These are phyloP conservation scores for Phymanthus crucifer DNA, from an alignment of 92 coral and sea anemone species.

Conservation along the genomic window DNA sequence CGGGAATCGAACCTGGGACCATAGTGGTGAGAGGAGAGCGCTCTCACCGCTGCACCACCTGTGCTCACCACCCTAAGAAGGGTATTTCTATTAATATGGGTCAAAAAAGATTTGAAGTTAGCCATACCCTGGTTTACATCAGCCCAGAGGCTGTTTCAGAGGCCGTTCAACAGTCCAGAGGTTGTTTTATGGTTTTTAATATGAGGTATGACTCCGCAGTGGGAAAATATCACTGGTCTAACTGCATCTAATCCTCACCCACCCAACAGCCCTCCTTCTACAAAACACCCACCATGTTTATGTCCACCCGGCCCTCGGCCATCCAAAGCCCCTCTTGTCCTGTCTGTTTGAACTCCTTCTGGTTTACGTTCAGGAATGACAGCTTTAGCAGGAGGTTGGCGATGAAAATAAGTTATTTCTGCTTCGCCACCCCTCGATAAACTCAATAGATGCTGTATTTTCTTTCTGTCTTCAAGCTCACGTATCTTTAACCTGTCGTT, in stretches of 20 bases:
- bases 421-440: slow-evolving; percentile 73
- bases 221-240: too few species aligned
- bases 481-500: slow-evolving; percentile 94
- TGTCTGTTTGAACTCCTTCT: slow-evolving; percentile 15
- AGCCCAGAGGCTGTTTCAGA: too few species aligned
- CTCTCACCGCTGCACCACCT: too few species aligned
- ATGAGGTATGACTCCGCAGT: too few species aligned
- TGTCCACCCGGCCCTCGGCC: slow-evolving; percentile 99
- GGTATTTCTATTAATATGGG: too few species aligned
- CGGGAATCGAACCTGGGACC: too few species aligned
- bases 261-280: background rate
- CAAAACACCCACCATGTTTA: slow-evolving; percentile 64
- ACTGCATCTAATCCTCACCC: background rate
- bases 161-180: too few species aligned
- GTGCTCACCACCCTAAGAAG: too few species aligned
- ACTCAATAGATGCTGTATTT: slow-evolving; percentile 87
- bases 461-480: slow-evolving; percentile 94
- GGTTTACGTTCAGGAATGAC: slow-evolving; percentile 75
- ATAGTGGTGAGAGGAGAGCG: too few species aligned
- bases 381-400: slow-evolving; percentile 92
- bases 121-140: too few species aligned
- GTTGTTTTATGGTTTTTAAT: too few species aligned
- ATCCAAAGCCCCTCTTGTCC: slow-evolving; percentile 34
- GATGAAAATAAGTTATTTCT: slow-evolving; percentile 96
- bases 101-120: too few species aligned